Percentiles rank a stretch among this genome's conserved stretches.
phyloP scores from a whole-genome alignment of 2,888 invertebrate genomes.

The Andrena minutula region DNA sequence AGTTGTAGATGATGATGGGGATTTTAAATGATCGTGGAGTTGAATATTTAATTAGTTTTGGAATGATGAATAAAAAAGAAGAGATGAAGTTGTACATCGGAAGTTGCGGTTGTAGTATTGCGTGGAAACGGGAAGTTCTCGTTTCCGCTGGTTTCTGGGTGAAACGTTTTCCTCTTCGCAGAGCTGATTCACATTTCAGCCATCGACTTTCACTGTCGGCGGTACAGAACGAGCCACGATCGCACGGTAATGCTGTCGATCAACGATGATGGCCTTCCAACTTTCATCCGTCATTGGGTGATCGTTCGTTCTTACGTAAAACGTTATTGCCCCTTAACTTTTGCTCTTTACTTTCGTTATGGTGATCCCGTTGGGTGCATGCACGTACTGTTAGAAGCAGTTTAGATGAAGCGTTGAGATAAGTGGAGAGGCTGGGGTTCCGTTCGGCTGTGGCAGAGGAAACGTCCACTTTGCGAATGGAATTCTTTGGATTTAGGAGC shows the following conservation, averaged over 20 bases:
- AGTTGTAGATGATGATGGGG: no score
- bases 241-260: slow-evolving; percentile 13
- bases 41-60: no score
- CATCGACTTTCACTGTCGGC: slow-evolving; percentile 70
- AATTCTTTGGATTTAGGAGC: no score
- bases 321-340: slow-evolving; percentile 1
- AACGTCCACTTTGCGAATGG: no score
- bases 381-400: background rate
- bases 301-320: slow-evolving; percentile 30
- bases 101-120: slow-evolving; percentile 9
- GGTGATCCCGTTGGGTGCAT: background rate
- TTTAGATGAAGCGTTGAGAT: no score
- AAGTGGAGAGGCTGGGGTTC: no score
- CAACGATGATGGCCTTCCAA: slow-evolving; percentile 21
- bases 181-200: slow-evolving; percentile 56
- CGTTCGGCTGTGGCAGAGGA: no score
- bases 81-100: background rate
- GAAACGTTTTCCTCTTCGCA: slow-evolving; percentile 48
- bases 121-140: slow-evolving; percentile 10
- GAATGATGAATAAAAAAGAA: no score
- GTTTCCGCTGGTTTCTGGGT: slow-evolving; percentile 47
- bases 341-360: background rate
- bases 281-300: slow-evolving; percentile 24
- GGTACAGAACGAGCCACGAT: slow-evolving; percentile 17
- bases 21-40: no score